Evolutionary conservation across 2,888 invertebrate genomes (phyloP), one percentile per base, ranked within the genome.

Genomic region (Agonopterix subpropinquella): DNA sequence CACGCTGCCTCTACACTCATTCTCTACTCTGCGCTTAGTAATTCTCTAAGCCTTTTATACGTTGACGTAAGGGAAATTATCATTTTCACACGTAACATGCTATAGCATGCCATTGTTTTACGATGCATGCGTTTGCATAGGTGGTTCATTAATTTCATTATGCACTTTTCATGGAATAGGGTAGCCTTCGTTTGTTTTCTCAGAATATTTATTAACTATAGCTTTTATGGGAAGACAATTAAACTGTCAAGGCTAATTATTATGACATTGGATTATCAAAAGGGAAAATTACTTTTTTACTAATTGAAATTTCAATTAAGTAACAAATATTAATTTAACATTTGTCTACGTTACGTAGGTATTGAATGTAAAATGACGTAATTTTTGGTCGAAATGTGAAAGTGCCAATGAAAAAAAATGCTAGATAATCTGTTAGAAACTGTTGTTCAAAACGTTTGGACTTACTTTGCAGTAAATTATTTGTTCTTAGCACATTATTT

Each of bases 61-160:
- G 52, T 53, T 57, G 53, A 48, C 52, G 51, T 28, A 46, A 52
- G 50, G 60, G 48, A 55, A 61, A 67, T 68, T 67, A 65, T 59
- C 58, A 67, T 54, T 65, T 61, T 61, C 54, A 61, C 50, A 62
- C 55, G 61, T 61, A 65, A 65, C 66, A 68, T 55, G 72, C 62
- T 28, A 60, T 58, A 37, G 15, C 53, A 65, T 62, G 28, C 28
- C 28, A 28, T 28, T 28, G 28, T 28, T 28, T 64, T 68, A 66
- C 65, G 51, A 65, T 62, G 77, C 73, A 74, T 69, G 65, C 53
- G 62, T 69, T 70, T 69, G 65, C 70, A 73, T 68, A 64, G 54
- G 11, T 64, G 48, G 44, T 47, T 57, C 53, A 55, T 57, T 49
- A 50, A 47, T 47, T 47, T 18, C 47, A 55, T 50, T 64, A 58